phyloP scores from a whole-genome alignment of 2,797 vertebrate genomes.

The Xerus rutilus region DNA sequence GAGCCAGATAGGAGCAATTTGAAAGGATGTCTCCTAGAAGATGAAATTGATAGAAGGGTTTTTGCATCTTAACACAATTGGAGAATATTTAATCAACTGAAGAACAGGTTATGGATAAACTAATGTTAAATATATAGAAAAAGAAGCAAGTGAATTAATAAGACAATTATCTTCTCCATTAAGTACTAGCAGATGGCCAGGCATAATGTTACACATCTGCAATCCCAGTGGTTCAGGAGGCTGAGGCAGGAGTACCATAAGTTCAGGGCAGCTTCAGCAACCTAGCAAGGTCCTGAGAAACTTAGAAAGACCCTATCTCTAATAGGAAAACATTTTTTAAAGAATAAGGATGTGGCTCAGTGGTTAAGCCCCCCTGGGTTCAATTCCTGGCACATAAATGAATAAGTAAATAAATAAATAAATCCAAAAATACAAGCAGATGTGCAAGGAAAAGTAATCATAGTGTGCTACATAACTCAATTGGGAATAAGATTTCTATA shows the following conservation, averaged over 20 bases:
- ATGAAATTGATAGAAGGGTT: not conserved
- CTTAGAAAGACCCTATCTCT: too few species aligned
- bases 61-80: not conserved
- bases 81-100: constrained; percentile 31
- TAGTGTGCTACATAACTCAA: constrained; percentile 43
- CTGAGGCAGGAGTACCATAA: too few species aligned
- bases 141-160: constrained; percentile 53
- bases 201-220: too few species aligned
- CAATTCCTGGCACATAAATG: too few species aligned
- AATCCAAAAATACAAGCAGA: constrained; percentile 6
- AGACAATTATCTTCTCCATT: constrained; percentile 46
- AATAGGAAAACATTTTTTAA: too few species aligned
- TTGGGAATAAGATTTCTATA: constrained; percentile 12
- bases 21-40: constrained; percentile 36
- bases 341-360: too few species aligned
- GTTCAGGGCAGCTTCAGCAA: too few species aligned
- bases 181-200: not conserved
- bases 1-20: not conserved
- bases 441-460: constrained; percentile 44
- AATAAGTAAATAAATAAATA: too few species aligned
- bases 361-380: too few species aligned
- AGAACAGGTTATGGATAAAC: not conserved
- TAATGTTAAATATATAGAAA: constrained; percentile 43
- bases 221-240: too few species aligned
- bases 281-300: too few species aligned